Evolutionary conservation across 2,888 invertebrate species (phyloP), one percentile per base, ranked within the genome.

Genomic region (Tetropium fuscum): DNA sequence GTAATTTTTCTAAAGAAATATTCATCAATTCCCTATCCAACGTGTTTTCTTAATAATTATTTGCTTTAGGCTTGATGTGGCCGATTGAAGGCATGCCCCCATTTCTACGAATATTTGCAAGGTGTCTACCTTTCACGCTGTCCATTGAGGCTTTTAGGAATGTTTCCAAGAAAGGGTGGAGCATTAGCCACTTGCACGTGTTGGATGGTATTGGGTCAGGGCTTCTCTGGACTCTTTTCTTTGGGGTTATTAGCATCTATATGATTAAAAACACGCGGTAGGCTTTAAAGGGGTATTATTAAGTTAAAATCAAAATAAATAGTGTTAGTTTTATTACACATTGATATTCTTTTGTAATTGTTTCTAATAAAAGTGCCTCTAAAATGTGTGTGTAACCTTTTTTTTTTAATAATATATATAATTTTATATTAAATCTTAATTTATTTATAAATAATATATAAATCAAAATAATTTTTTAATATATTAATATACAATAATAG

Each of bases 111-210:
- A 72, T 67, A 49, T 61, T 81, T 20, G 74, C 80, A 0, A 74
- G 70, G 56, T 75, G 72, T 56, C 62, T 80, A 55, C 96, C 96
- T 0, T 91, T 93, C 76, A 95, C 95, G 0, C 81, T 93, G 48
- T 90, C 95, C 0, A 88, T 91, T 0, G 87, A 88, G 60, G 88
- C 94, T 0, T 84, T 95, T 49, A 83, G 95, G 60, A 89, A 88
- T 69, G 85, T 95, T 54, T 84, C 93, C 73, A 89, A 89, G 58
- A 90, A 91, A 77, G 95, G 94, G 0, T 88, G 90, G 83, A 79
- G 86, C 0, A 82, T 94, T 22, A 80, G 84, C 0, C 85, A 93
- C 56, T 83, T 86, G 0, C 84, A 88, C 8, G 93, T 95, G 7
- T 90, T 90, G 79, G 83, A 83, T 49, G 95, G 95, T 0, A 90